Evolutionary conservation across 2,888 invertebrate species (phyloP), one percentile per base, ranked within the genome.

Genomic region (Artemia sinica): DNA sequence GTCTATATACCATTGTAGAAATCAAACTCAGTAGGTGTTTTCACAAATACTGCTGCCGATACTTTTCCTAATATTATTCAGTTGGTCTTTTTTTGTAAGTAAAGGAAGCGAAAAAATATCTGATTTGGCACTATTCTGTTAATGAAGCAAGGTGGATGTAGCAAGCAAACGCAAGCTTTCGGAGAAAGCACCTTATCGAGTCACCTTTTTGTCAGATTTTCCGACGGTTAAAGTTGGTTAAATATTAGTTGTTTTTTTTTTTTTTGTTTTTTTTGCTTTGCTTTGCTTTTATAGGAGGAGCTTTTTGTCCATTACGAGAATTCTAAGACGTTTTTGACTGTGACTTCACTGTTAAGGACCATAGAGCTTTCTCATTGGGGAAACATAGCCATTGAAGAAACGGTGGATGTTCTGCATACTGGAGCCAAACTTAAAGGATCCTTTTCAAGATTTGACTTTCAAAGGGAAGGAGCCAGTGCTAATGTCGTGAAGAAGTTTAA

Each of bases 321-420:
- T 78, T 94, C 95, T 77, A 84, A 89, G 63, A 95, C 97, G 50
- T 98, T 99, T 79, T 80, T 99, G 73, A 91, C 91, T n/a, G 91
- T 96, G 0, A 89, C 89, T 0, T 83, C 84, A 66, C 78, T 98
- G 73, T 88, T 90, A 74, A 84, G 98, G 67, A 80, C 85, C 0
- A 88, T 99, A 74, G 97, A 98, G 80, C 85, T 99, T 3, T 98
- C 97, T 0, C 97, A 98, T 77, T 99, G 98, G 98, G 97, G 97
- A 10, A 96, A 97, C 76, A 91, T 99, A 74, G 97, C 97, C 41
- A 84, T 99, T 0, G 95, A 97, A 77, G 98, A 99, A 77, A 85
- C 87, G 9, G 84, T 97, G 73, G 91, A 95, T 77, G 82, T 98
- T 72, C 81, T 86, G 28, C 97, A 99, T 76, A 87, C 89, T 66